Evolutionary conservation across 2,888 invertebrate genomes (phyloP), one percentile per base, ranked within the genome.

Genomic region (Sesia bembeciformis): DNA sequence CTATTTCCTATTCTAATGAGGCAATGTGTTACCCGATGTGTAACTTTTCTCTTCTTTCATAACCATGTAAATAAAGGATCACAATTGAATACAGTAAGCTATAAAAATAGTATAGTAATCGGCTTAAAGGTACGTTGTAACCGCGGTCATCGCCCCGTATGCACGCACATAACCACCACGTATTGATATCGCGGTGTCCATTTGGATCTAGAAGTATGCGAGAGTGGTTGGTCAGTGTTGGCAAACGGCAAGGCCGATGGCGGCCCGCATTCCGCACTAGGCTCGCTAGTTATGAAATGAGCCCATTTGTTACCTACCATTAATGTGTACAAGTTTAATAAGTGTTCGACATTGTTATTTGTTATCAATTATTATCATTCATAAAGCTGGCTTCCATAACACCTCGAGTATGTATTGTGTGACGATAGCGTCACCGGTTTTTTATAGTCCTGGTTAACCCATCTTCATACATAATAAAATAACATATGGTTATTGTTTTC

Each of bases 221-320:
- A 78, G 82, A 84, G 83, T 85, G 84, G 85, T n/a, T 85, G 84
- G 23, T 82, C 85, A 84, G 76, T 70, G 75, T 78, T 81, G 83
- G 84, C 81, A 78, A 81, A 82, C 80, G 76, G 78, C 87, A 86
- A 85, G 86, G 86, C 84, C 85, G 81, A 74, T 78, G 75, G 72
- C 77, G 76, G 75, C 70, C 83, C 79, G 83, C 86, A 85, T 85
- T 87, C 88, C 87, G 73, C 66, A 76, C 71, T 57, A 8, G 55
- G 78, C 75, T 76, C 74, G 76, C 75, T 70, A 68, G 73, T 85
- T 85, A 81, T 84, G 84, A 86, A 87, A 86, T 74, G 78, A 75
- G 74, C 67, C 74, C 77, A 82, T 80, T 85, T 72, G 76, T 74
- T 77, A 72, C 70, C 65, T 67, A 70, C 70, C 66, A 46, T 52